Evolutionary conservation across 2,113 vertebrate species (phyloP).

Genomic region (Neolamprologus caudopunctatus): DNA sequence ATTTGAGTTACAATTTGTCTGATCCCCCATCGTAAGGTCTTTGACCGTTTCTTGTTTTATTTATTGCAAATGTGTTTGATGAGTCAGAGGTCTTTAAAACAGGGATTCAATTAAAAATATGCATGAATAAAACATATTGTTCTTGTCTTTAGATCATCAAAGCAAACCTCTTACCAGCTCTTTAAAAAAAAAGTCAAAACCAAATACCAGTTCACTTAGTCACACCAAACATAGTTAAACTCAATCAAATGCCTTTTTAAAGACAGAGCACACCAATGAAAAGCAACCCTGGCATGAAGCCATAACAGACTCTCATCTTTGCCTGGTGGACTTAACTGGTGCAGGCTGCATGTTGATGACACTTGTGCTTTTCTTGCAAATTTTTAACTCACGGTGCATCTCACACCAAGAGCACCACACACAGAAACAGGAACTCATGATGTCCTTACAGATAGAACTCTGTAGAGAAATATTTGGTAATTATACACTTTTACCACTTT

Average conservation of each 20-base stretch:
- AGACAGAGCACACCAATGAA: neutral
- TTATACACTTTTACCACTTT: neutral
- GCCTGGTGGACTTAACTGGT: neutral
- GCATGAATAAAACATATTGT: neutral
- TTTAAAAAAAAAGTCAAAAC: neutral
- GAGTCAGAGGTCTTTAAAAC: neutral
- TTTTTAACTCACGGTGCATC: constrained; percentile 11
- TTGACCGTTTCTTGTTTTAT: fast-evolving
- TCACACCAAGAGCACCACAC: neutral
- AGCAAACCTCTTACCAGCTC: neutral
- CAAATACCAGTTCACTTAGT: neutral
- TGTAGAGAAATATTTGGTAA: neutral
- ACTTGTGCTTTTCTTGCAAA: neutral
- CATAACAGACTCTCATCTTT: neutral
- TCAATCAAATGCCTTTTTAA: neutral
- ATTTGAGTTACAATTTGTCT: neutral
- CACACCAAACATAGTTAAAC: neutral
- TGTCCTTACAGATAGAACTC: neutral
- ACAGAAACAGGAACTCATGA: neutral
- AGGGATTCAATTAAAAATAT: neutral
- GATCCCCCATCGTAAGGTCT: neutral
- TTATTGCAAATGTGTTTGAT: neutral
- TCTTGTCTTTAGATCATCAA: neutral
- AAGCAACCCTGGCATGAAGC: neutral
- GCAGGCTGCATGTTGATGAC: constrained; percentile 6